Conservation (phyloP, 2,113 vertebrate genomes). For the Cavia porcellus region DNA sequence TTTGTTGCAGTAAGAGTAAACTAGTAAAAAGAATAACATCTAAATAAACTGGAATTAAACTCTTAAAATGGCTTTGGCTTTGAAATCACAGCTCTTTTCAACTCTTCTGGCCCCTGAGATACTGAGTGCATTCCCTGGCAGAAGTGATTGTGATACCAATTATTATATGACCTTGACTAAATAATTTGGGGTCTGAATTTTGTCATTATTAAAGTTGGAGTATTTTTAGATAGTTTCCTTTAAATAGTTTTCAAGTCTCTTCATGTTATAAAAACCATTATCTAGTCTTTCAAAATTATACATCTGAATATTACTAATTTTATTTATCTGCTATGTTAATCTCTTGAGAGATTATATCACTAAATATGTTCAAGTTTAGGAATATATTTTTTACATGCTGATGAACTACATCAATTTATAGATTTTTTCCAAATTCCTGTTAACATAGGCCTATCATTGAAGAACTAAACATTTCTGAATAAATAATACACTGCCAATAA, state of each 20-base stretch:
- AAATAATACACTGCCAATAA: slow-evolving; percentile 26
- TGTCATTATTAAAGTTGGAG: not conserved
- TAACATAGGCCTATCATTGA: not conserved
- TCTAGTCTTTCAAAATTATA: slow-evolving; percentile 4
- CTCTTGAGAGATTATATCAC: slow-evolving; percentile 10
- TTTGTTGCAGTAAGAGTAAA: not conserved
- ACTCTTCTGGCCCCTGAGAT: not conserved
- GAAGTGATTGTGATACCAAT: not conserved
- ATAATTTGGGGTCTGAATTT: not conserved
- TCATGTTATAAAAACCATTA: not conserved
- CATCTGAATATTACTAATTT: not conserved
- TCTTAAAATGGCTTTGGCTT: not conserved
- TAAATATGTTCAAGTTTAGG: not conserved
- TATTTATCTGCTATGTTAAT: not conserved
- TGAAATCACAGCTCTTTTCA: not conserved
- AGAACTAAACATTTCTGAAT: slow-evolving; percentile 49
- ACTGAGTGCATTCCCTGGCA: not conserved
- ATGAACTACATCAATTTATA: not conserved
- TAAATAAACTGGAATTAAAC: not conserved
- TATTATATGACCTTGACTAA: not conserved
- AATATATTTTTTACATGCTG: not conserved
- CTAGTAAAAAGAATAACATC: not conserved
- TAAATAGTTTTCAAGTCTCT: not conserved
- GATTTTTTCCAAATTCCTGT: not conserved
- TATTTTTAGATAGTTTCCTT: slow-evolving; percentile 22